Conservation (phyloP, 2,888 invertebrate genomes). For the Neoscelio sp. region DNA sequence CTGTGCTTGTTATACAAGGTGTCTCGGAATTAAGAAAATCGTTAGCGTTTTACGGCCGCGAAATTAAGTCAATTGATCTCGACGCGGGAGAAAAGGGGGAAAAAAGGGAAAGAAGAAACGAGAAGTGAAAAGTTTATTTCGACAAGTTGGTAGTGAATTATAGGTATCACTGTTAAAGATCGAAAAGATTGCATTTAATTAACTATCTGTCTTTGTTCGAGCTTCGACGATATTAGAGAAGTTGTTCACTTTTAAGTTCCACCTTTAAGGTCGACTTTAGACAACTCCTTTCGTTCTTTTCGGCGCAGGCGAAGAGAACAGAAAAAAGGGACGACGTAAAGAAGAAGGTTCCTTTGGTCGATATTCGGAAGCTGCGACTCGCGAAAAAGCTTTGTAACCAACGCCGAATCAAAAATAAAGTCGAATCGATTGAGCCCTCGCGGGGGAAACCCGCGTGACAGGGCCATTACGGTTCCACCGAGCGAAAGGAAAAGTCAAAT, state of each 20-base stretch:
- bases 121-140: constrained; percentile 33
- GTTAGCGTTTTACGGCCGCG: neutral
- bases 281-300: constrained; percentile 26
- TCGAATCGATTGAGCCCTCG: constrained; percentile 48
- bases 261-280: constrained; percentile 12
- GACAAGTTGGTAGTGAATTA: constrained; percentile 20
- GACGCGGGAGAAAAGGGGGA: too few species aligned
- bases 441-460: constrained; percentile 13
- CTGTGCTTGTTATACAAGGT: constrained; percentile 19
- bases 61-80: neutral
- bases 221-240: constrained; percentile 48
- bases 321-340: constrained; percentile 12
- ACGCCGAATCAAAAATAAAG: constrained; percentile 40
- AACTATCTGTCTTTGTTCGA: constrained; percentile 45
- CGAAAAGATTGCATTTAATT: constrained; percentile 51
- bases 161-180: constrained; percentile 36
- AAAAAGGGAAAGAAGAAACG: neutral
- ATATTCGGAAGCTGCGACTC: constrained; percentile 38
- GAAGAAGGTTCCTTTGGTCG: constrained; percentile 41
- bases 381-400: constrained; percentile 53
- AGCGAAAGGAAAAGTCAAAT: constrained; percentile 32
- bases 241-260: constrained; percentile 32
- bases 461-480: constrained; percentile 4
- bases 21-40: constrained; percentile 8
- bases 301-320: neutral